Evolutionary conservation across 2,888 invertebrate species (phyloP).

Genomic region (Pharmacophagus antenor): DNA sequence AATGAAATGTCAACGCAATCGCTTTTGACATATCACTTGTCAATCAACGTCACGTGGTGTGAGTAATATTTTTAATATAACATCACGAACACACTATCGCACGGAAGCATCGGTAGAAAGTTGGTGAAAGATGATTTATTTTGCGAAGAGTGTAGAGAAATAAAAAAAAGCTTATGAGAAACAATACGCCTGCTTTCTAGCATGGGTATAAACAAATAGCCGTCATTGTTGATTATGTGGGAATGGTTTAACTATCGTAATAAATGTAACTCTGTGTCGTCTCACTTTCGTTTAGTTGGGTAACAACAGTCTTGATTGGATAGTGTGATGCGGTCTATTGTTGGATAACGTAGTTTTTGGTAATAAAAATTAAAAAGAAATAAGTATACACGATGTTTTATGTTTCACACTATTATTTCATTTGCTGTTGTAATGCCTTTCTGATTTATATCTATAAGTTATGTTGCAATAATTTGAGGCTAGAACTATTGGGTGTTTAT

Average conservation of each 20-base stretch:
- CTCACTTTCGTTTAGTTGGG: conserved; percentile 32
- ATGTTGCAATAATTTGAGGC: no score
- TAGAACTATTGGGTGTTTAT: no score
- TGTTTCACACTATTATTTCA: background rate
- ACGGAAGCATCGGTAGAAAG: conserved; percentile 15
- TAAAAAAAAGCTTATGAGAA: conserved; percentile 25
- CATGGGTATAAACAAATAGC: conserved; percentile 19
- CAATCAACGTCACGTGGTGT: no score
- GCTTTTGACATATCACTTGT: no score
- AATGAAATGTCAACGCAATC: no score
- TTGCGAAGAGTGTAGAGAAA: conserved; percentile 10
- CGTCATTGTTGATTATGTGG: conserved; percentile 34
- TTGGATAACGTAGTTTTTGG: conserved; percentile 4
- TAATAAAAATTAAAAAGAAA: background rate
- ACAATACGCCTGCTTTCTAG: conserved; percentile 24
- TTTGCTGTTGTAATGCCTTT: no score
- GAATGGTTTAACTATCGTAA: conserved; percentile 29
- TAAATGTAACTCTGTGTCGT: conserved; percentile 27
- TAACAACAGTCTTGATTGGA: conserved; percentile 1
- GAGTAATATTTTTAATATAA: no score
- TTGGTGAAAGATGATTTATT: conserved; percentile 25
- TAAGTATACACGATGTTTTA: background rate
- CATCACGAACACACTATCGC: background rate
- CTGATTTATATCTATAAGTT: no score
- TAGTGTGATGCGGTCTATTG: conserved; percentile 6